Evolutionary conservation across 2,888 invertebrate species (phyloP), one percentile per base, ranked within the genome.

Genomic region (Parnassius apollo): DNA sequence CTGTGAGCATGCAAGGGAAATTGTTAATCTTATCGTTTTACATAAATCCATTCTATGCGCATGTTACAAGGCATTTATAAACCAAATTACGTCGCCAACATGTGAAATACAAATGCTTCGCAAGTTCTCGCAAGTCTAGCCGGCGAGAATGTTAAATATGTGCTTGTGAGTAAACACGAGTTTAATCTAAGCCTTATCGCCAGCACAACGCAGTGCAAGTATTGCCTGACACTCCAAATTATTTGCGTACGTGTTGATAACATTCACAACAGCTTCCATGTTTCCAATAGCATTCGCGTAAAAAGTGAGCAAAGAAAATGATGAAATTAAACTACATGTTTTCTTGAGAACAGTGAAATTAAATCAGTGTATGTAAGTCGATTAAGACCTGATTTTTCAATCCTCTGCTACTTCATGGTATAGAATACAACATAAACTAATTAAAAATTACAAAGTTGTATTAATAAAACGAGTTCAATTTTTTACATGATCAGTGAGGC

Each of bases 111-210:
- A 88, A 88, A 87, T 88, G 86, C 76, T 79, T 72, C 71, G 81
- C 78, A 75, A 76, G 79, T 77, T 83, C 86, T 85, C 85, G 83
- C 85, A 78, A 76, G 74, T 76, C 77, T 82, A 78, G 80, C 79
- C 78, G 79, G 77, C 73, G 81, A 75, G 86, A 85, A 87, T 85
- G 86, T 83, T 84, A 83, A 88, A 86, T 85, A 87, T 85, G 84
- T 86, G 85, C 83, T 83, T 83, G 87, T 82, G 82, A 76, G 86
- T 79, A 86, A 88, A 88, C 88, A 87, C 73, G 78, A 78, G 86
- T 88, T 88, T 89, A 89, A 89, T 90, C 89, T 89, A 78, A 81
- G 82, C 86, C 85, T 87, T 88, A 88, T 88, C 88, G 82, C 75
- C 72, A 73, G 71, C 72, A 71, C 72, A 69, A 68, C 72, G 74